phyloP scores from a whole-genome alignment of 2,113 vertebrate species.

The Hoplias malabaricus region DNA sequence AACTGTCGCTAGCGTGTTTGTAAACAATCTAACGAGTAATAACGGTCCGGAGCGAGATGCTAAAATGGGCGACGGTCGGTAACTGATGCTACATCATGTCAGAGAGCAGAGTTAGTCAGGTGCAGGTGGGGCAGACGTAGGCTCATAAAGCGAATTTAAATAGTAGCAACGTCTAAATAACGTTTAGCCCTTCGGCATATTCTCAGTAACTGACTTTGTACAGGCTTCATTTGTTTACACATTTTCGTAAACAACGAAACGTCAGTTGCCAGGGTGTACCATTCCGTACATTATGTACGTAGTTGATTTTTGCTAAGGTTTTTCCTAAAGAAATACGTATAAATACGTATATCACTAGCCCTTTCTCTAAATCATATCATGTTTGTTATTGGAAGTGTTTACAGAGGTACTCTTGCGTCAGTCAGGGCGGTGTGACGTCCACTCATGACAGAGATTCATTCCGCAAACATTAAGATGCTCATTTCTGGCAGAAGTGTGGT shows the following conservation, averaged over 20 bases:
- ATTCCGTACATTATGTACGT: background rate
- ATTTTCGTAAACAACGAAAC: background rate
- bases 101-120: background rate
- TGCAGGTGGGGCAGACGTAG: conserved; percentile 5
- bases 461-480: background rate
- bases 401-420: background rate
- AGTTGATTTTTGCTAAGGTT: background rate
- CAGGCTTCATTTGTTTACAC: no score
- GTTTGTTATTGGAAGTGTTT: background rate
- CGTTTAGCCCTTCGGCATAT: no score
- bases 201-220: no score
- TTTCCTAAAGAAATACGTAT: background rate
- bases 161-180: background rate
- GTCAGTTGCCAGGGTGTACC: background rate
- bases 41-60: conserved; percentile 47
- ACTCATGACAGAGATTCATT: background rate
- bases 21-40: no score
- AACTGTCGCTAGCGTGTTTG: background rate
- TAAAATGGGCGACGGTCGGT: conserved; percentile 57
- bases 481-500: no score
- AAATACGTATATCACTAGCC: background rate
- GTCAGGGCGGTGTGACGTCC: background rate
- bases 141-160: background rate
- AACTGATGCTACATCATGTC: background rate
- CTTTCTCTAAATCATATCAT: background rate